Evolutionary conservation across 1,140 invertebrate species (phyloP), one percentile per base, ranked within the genome.

Genomic region (Papilio machaon): DNA sequence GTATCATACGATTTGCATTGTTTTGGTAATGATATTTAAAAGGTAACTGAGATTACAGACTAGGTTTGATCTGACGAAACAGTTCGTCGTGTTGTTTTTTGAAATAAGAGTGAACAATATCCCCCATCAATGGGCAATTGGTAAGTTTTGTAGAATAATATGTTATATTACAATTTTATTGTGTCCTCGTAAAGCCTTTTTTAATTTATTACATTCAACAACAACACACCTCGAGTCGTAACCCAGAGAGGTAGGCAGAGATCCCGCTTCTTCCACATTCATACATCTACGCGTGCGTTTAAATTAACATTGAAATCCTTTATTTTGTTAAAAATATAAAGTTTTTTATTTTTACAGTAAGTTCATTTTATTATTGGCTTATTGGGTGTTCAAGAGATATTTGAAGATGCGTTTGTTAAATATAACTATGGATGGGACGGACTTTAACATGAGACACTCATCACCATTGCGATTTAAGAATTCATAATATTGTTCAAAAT

Each of bases 301-400:
- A 52, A 15, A 52, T 52, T 10, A 52, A 13, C 3, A n/a, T n/a
- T n/a, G n/a, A n/a, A n/a, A n/a, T n/a, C n/a, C n/a, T n/a, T n/a
- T 52, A 10, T 52, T 52, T 11, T 52, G 17, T 54, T 0, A 43
- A 54, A 54, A 17, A 17, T 17, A 54, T 54, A n/a, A 54, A 67
- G 81, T 17, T 15, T 30, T 23, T 23, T 38, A 15, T 8, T 11
- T 70, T 70, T 70, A 17, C 64, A 70, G 64, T 30, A 70, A 70
- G 13, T 70, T 38, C 4, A 70, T 70, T 70, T 38, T 70, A 15
- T 70, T 70, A 38, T 70, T 70, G 64, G 30, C 64, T 5, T 70
- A 70, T 30, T 70, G 64, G 64, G 64, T 70, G 64, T 70, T 70
- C 30, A 70, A 70, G 30, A 70, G 30, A 70, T 70, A 70, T 70